A percentile compares a stretch with the other conserved stretches of the same genome.
These are phyloP conservation scores for Metopia argyrocephala DNA, from an alignment of 2,888 invertebrate species.

Conservation along the genomic window DNA sequence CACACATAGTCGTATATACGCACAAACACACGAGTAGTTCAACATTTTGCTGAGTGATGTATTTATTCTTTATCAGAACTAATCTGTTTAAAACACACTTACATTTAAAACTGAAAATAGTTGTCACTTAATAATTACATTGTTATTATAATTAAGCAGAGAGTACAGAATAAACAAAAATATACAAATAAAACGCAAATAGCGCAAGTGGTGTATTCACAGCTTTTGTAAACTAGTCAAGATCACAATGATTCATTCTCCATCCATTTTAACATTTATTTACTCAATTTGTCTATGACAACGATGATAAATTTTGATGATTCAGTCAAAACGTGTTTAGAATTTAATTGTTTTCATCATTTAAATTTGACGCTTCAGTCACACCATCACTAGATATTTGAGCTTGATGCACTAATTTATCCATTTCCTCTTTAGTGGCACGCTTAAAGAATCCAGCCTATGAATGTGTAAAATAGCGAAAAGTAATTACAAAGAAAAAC, in stretches of 20 bases:
- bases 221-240: constrained; percentile 47
- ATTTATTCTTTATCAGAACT: constrained; percentile 9
- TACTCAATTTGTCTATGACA: neutral
- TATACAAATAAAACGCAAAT: constrained; percentile 40
- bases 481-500: too few species aligned
- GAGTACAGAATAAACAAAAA: neutral
- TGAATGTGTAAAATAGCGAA: too few species aligned
- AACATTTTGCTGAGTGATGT: constrained; percentile 56
- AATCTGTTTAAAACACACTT: constrained; percentile 48
- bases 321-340: neutral
- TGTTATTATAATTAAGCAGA: neutral
- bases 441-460: constrained; percentile 80
- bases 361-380: constrained; percentile 73
- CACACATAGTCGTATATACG: too few species aligned
- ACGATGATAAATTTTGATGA: neutral
- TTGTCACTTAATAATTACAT: neutral
- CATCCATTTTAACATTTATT: neutral
- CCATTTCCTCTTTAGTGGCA: constrained; percentile 79
- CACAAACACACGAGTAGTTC: too few species aligned
- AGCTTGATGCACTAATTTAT: constrained; percentile 75
- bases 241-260: constrained; percentile 42
- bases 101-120: constrained; percentile 20
- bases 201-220: constrained; percentile 52
- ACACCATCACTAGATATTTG: constrained; percentile 72
- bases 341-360: constrained; percentile 67